Conservation (phyloP, 2,113 vertebrate species). For the Scatophagus argus region DNA sequence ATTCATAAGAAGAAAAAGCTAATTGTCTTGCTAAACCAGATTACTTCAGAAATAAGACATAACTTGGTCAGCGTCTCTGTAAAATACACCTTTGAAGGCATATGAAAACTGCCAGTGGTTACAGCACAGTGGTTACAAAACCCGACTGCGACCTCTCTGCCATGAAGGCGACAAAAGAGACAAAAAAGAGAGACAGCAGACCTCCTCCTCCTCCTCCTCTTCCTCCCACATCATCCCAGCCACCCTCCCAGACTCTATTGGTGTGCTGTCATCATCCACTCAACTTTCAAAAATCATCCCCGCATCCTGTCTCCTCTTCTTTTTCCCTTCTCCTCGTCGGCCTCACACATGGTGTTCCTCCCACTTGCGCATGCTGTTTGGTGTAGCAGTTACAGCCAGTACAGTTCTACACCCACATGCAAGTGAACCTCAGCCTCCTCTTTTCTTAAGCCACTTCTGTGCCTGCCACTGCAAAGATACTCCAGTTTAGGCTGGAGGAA, state of each 20-base stretch:
- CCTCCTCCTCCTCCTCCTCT: constrained; percentile 16
- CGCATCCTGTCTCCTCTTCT: constrained; percentile 13
- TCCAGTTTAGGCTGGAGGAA: constrained; percentile 27
- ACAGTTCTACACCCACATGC: constrained; percentile 67
- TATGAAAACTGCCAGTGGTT: background rate
- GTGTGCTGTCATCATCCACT: constrained; percentile 17
- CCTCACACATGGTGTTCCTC: constrained; percentile 73
- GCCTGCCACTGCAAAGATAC: constrained; percentile 32
- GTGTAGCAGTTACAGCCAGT: constrained; percentile 75
- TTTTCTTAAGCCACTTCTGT: constrained; percentile 55
- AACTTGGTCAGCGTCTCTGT: background rate
- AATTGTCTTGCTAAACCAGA: background rate
- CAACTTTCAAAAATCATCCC: constrained; percentile 34
- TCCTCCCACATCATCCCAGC: background rate
- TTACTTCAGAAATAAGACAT: background rate
- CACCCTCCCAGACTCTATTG: constrained; percentile 28
- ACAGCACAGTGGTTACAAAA: background rate
- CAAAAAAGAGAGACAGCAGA: constrained; percentile 17
- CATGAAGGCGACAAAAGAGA: constrained; percentile 16
- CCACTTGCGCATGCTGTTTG: constrained; percentile 72
- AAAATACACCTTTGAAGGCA: background rate
- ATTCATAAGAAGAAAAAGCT: background rate
- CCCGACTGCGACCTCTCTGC: background rate
- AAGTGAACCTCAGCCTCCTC: constrained; percentile 49
- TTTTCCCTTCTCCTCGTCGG: constrained; percentile 23